Evolutionary conservation across 2,113 vertebrate species (phyloP).

Genomic region (Bos javanicus): DNA sequence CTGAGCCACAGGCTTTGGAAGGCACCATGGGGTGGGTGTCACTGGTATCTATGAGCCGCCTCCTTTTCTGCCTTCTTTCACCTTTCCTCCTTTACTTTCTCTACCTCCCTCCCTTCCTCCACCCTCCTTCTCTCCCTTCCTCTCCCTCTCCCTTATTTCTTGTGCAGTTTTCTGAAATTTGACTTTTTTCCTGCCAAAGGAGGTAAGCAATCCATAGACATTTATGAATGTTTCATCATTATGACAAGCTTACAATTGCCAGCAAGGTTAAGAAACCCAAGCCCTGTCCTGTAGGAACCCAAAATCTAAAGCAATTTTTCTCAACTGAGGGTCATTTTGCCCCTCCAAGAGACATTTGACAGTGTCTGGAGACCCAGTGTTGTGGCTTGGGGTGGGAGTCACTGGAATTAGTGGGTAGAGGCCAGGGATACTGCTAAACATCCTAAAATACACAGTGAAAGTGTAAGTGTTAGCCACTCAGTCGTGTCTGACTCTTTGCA

Average conservation of each 20-base stretch:
- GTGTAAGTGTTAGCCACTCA: background rate
- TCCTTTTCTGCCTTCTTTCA: background rate
- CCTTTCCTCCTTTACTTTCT: background rate
- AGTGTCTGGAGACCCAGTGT: background rate
- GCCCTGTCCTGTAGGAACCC: background rate
- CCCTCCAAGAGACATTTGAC: background rate
- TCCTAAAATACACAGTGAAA: background rate
- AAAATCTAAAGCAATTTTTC: background rate
- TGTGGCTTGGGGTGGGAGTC: background rate
- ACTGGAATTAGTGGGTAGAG: background rate
- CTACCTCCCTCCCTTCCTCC: fast-evolving
- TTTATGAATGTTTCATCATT: background rate
- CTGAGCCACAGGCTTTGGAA: background rate
- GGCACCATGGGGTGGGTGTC: fast-evolving
- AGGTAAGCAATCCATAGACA: background rate
- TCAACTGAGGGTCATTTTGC: background rate
- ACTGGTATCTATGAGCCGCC: background rate
- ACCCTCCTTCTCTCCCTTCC: background rate
- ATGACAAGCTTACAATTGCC: background rate
- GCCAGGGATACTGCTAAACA: background rate
- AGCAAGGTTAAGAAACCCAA: background rate
- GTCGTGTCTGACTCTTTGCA: background rate
- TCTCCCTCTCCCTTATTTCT: background rate
- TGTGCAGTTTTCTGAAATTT: background rate
- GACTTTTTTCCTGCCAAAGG: background rate